Evolutionary conservation across 2,797 vertebrate species (phyloP), one percentile per base, ranked within the genome.

Genomic region (Thaleichthys pacificus): DNA sequence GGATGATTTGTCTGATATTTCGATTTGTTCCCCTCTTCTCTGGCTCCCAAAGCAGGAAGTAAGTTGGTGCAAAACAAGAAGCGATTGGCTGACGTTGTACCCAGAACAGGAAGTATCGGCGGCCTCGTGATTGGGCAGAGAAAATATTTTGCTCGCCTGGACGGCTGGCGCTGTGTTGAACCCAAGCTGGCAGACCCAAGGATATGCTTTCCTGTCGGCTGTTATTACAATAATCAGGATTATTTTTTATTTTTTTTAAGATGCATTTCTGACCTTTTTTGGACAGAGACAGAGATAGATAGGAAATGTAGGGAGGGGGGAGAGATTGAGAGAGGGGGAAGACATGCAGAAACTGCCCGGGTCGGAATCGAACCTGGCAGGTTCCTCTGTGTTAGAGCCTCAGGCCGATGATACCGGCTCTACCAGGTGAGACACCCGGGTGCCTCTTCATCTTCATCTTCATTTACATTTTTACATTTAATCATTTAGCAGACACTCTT

Each of bases 71-170:
- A 92, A 92, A 92, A 91, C 83, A 78, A 77, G 77, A 51, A 87
- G 72, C 77, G 73, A 70, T 60, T 82, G 82, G 84, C 85, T 87
- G 84, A 85, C 82, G 77, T 72, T 75, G 83, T 78, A 77, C 86
- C 79, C 78, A 69, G 85, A 80, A 81, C 90, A 92, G 93, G 92
- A 93, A 91, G 83, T 80, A 76, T 86, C 85, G 30, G 88, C 88
- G 85, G 84, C 84, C 81, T 69, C 75, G 67, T 69, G 91, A 92
- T 88, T 88, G 86, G 82, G 80, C 71, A 93, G 86, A 90, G 87
- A 91, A 92, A 93, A 93, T 92, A 92, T 93, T 92, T 89, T 81
- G 79, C 80, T 88, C 84, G 80, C 88, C 85, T 85, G 54, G 70
- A 80, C 84, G 84, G 82, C 78, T 87, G 80, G 72, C 85, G 80